Conservation (phyloP, 1,140 invertebrate genomes). For the Sweltsa coloradensis region DNA sequence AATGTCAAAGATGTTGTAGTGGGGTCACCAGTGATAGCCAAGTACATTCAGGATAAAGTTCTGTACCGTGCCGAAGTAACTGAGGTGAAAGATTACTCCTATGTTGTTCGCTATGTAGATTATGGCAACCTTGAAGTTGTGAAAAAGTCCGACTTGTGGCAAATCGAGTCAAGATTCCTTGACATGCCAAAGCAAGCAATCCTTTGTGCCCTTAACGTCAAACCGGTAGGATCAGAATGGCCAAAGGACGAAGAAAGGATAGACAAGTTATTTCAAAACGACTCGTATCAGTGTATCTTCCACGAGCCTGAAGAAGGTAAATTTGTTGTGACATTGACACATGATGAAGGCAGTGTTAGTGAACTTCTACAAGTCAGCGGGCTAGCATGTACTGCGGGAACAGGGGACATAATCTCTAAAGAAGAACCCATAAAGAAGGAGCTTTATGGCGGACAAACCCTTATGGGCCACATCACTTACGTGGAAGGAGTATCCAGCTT, state of each 20-base stretch:
- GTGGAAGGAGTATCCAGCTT: conserved; percentile 27
- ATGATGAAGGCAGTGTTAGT: conserved; percentile 30
- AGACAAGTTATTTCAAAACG: conserved; percentile 42
- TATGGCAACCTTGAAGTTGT: conserved; percentile 56
- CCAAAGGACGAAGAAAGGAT: conserved; percentile 29
- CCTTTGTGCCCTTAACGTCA: conserved; percentile 46
- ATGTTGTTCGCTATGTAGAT: conserved; percentile 55
- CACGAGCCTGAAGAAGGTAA: conserved; percentile 32
- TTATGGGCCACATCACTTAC: conserved; percentile 27
- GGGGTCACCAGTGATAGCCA: conserved; percentile 48
- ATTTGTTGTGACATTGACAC: conserved; percentile 38
- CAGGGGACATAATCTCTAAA: too few species aligned
- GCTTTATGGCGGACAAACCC: conserved; percentile 28
- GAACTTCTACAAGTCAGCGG: too few species aligned
- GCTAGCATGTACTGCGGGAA: too few species aligned
- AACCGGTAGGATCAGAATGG: conserved; percentile 38
- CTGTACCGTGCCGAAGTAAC: conserved; percentile 50
- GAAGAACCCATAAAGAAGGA: too few species aligned
- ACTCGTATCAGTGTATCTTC: conserved; percentile 38
- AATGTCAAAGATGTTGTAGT: conserved; percentile 20
- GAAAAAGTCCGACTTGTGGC: conserved; percentile 44
- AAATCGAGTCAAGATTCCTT: conserved; percentile 48
- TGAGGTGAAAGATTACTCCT: conserved; percentile 35
- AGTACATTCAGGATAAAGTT: conserved; percentile 51
- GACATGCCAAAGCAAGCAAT: conserved; percentile 55